These are phyloP conservation scores for Anarhynchus alexandrinus DNA, from an alignment of 2,113 vertebrate genomes.

Conservation along the genomic window DNA sequence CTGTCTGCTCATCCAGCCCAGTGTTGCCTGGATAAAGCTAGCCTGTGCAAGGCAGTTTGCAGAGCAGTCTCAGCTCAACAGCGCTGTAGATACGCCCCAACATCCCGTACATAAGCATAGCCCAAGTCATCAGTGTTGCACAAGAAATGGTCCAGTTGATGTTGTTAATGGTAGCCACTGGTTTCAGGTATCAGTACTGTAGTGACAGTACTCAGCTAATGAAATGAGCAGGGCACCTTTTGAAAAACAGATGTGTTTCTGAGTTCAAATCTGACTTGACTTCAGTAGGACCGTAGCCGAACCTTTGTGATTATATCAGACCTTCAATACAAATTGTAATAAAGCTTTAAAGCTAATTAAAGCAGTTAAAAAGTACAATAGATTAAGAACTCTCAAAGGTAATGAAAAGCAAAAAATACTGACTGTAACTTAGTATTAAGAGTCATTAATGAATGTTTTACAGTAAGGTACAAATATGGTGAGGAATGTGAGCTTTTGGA, in stretches of 20 bases:
- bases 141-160: accelerated
- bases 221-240: background rate
- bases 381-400: background rate
- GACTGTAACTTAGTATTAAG: background rate
- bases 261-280: background rate
- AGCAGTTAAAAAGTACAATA: background rate
- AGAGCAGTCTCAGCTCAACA: background rate
- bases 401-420: background rate
- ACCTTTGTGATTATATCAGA: background rate
- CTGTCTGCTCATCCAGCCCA: background rate
- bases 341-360: background rate
- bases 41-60: background rate
- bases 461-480: background rate
- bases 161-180: background rate
- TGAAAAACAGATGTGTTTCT: background rate
- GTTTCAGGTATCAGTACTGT: background rate
- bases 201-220: background rate
- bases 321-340: background rate
- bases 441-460: background rate
- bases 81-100: background rate
- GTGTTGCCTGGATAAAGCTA: background rate
- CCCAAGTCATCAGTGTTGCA: background rate
- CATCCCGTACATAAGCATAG: background rate
- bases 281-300: background rate
- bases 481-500: background rate